Percentiles rank a stretch among this genome's conserved stretches.
Conservation (phyloP, 2,888 invertebrate genomes). For the Andrena chrysosceles region DNA sequence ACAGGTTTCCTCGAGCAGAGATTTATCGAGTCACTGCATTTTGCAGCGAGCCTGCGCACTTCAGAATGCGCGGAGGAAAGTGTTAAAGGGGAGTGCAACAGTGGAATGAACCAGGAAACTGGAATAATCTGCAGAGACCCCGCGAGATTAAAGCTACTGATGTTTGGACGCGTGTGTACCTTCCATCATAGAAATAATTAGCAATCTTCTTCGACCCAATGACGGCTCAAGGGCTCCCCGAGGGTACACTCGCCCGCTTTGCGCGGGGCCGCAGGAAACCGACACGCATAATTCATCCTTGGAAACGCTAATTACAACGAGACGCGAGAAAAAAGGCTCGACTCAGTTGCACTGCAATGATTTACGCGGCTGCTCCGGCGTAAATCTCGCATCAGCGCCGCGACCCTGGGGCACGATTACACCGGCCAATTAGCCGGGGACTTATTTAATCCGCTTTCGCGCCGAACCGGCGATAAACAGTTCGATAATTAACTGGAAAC, state of each 20-base stretch:
- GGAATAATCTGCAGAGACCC: not conserved
- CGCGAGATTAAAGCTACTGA: not conserved
- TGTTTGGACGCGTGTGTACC: not conserved
- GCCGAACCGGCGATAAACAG: constrained; percentile 16
- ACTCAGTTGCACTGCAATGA: not conserved
- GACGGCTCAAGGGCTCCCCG: too few relatives aligned
- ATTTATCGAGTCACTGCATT: too few relatives aligned
- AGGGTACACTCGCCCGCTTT: not conserved
- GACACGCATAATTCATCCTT: constrained; percentile 13
- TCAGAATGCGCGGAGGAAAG: too few relatives aligned
- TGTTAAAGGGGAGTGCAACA: too few relatives aligned
- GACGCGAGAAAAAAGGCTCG: constrained; percentile 3
- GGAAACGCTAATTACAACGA: constrained; percentile 18
- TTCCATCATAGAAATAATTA: not conserved
- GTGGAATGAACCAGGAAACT: too few relatives aligned
- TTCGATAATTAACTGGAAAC: not conserved
- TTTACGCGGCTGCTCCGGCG: not conserved
- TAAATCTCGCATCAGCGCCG: constrained; percentile 16
- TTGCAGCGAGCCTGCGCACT: too few relatives aligned
- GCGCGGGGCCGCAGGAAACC: not conserved
- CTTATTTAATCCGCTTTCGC: constrained; percentile 30
- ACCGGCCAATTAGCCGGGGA: constrained; percentile 15
- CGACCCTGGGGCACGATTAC: constrained; percentile 23
- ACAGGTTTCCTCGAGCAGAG: too few relatives aligned
- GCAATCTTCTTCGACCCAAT: not conserved